Evolutionary conservation across 2,797 vertebrate species (phyloP).

Genomic region (Hydrophis major): DNA sequence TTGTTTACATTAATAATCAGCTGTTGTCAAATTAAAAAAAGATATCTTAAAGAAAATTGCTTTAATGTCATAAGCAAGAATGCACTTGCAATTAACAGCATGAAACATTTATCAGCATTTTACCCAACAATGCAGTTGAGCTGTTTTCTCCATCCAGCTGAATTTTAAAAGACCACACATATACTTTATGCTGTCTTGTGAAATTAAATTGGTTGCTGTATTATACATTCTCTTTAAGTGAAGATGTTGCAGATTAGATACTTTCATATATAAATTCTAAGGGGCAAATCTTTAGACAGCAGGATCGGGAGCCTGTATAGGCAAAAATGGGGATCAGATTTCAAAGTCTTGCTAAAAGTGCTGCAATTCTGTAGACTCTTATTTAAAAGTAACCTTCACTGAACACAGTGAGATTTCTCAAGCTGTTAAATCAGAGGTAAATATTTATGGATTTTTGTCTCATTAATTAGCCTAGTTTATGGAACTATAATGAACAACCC

Average conservation of each 20-base stretch:
- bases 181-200: not conserved
- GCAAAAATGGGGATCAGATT: not conserved
- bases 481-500: not conserved
- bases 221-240: not conserved
- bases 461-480: not conserved
- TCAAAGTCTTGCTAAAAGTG: not conserved
- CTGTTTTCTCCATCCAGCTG: constrained; percentile 21
- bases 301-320: not conserved
- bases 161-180: not conserved
- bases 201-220: not conserved
- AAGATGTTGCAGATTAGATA: not conserved
- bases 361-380: not conserved
- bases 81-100: not conserved
- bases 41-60: constrained; percentile 21
- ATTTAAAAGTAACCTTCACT: not conserved
- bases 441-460: not conserved
- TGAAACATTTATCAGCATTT: not conserved
- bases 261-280: not conserved
- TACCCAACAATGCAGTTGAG: not conserved
- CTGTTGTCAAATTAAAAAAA: constrained; percentile 28
- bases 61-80: constrained; percentile 21
- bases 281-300: not conserved
- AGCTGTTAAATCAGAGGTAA: not conserved
- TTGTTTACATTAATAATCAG: constrained; percentile 41
- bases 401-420: not conserved